Evolutionary conservation across 2,797 vertebrate genomes (phyloP).

Genomic region (Spinibarbus caldwelli): DNA sequence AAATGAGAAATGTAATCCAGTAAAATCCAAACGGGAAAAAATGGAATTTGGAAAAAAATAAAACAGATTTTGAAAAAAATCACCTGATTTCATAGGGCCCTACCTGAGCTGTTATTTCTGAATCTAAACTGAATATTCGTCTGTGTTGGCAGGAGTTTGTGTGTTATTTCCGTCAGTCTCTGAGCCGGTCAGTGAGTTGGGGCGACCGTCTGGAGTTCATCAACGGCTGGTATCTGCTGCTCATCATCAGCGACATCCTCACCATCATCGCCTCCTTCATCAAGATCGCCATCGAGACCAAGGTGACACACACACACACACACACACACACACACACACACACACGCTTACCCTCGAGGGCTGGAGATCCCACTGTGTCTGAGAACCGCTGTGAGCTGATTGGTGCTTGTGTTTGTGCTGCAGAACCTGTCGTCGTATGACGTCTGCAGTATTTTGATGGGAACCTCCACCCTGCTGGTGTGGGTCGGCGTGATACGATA

Average conservation of each 20-base stretch:
- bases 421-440: constrained; percentile 90
- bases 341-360: too few relatives aligned
- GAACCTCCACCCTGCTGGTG: constrained; percentile 91
- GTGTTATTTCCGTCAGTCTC: constrained; percentile 75
- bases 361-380: too few relatives aligned
- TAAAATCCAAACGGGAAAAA: too few relatives aligned
- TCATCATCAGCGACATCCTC: constrained; percentile 89
- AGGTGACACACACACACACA: constrained; percentile 72
- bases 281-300: constrained; percentile 93
- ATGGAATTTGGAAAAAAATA: too few relatives aligned
- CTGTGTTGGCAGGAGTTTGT: constrained; percentile 83
- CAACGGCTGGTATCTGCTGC: constrained; percentile 93
- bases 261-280: constrained; percentile 90
- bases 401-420: constrained; percentile 19
- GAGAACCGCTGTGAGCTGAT: constrained; percentile 17
- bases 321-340: neutral
- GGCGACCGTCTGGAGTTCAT: constrained; percentile 89
- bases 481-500: constrained; percentile 96
- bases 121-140: neutral
- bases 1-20: neutral
- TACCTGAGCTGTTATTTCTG: too few relatives aligned
- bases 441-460: constrained; percentile 89
- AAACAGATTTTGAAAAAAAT: too few relatives aligned
- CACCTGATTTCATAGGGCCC: too few relatives aligned
- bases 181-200: constrained; percentile 74